A percentile compares a stretch with the other conserved stretches of the same genome.
Evolutionary conservation across 2,888 invertebrate genomes (phyloP).

Genomic region (Octonoba sinensis): DNA sequence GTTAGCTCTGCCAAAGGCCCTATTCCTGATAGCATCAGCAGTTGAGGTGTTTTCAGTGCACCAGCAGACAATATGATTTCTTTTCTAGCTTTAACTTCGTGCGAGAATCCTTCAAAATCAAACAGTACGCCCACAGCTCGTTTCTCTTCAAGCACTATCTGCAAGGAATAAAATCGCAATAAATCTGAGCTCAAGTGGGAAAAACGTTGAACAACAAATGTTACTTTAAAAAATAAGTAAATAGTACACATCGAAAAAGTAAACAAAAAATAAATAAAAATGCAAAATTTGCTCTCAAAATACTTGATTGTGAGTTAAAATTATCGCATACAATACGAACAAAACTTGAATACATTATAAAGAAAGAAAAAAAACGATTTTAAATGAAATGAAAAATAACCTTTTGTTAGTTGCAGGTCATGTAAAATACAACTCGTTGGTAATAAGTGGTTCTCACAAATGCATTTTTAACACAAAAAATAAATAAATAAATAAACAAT

Average conservation of each 20-base stretch:
- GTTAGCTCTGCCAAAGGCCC: background rate
- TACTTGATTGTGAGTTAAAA: too few species aligned
- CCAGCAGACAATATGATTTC: slow-evolving; percentile 1
- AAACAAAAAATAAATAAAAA: background rate
- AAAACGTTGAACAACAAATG: background rate
- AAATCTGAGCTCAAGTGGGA: background rate
- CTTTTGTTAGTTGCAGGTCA: too few species aligned
- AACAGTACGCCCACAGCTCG: background rate
- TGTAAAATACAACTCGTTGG: too few species aligned
- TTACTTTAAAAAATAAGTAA: background rate
- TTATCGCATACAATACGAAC: too few species aligned
- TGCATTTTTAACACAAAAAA: too few species aligned
- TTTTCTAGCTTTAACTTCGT: background rate
- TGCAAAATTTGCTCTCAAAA: too few species aligned
- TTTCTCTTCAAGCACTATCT: background rate
- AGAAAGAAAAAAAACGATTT: too few species aligned
- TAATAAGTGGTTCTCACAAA: too few species aligned
- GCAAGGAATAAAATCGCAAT: background rate
- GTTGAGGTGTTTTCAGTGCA: background rate
- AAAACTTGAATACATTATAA: too few species aligned
- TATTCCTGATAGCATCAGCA: slow-evolving; percentile 4
- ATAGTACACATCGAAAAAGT: background rate
- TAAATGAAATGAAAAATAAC: too few species aligned
- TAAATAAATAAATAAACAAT: too few species aligned
- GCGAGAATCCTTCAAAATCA: background rate